Base-by-base conservation (phyloP, 2,797 vertebrate genomes). In the Neosilurus mollespiculum region DNA sequence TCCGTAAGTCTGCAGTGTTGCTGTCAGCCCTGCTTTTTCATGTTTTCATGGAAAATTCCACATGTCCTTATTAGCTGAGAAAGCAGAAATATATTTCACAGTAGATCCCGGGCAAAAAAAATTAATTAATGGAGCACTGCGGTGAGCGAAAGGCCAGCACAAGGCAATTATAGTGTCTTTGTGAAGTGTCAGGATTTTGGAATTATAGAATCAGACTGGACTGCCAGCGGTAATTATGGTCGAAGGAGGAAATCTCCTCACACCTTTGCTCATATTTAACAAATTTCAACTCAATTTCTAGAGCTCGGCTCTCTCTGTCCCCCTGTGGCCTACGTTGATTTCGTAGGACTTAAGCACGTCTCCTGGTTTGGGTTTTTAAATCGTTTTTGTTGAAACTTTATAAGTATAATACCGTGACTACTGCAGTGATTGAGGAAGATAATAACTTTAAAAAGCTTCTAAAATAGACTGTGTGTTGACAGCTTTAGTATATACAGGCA, bases 31-130 rank as follows among this genome's bases (percentile, higher is more conserved):
- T 62, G 90, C 16, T 96, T 93, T 85, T 95, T 96, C 90, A 90
- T 95, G 94, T 96, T 96, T 97, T 96, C 95, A 89, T 96, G 96
- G 94, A 96, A 96, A 96, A 98, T 97, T 97, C 94, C 96, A 95
- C 96, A 95, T 94, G 93, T 92, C 92, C 89, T 88, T 90, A 93
- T 53, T 85, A 96, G 92, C 86, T 89, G 80, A 87, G 87, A 89
- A 88, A 80, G 90, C 88, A 88, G 75, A 87, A 87, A 91, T 91
- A 88, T 86, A 89, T 93, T 93, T 93, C 89, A 86, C 89, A 87
- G 89, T 88, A 88, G 89, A 92, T 91, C 91, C 88, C 72, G 18
- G 75, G 75, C 90, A 43, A 75, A 72, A 72, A 86, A 93, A 93
- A 93, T 94, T 93, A 93, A 94, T 93, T 91, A 93, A 93, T 93